Conservation (phyloP, 2,888 invertebrate species). For the Doris montereyensis region DNA sequence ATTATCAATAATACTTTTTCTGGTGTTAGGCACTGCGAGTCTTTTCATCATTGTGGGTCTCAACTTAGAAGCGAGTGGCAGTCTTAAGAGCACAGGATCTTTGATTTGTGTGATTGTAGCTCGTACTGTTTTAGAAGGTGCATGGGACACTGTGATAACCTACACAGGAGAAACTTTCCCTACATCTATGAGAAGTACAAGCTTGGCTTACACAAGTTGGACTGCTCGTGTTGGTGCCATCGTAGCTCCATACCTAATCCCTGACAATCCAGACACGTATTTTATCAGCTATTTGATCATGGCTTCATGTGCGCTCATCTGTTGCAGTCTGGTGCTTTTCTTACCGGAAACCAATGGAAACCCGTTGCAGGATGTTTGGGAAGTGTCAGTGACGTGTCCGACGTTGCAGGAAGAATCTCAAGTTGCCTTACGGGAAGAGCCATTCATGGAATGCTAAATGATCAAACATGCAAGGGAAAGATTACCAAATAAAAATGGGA, state of each 20-base stretch:
- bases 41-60: background rate
- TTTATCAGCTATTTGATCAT: background rate
- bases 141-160: too few relatives aligned
- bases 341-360: background rate
- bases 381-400: too few relatives aligned
- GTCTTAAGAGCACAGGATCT: background rate
- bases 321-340: background rate
- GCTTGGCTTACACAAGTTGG: background rate
- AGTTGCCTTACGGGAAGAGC: too few relatives aligned
- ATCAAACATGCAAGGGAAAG: too few relatives aligned
- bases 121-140: too few relatives aligned
- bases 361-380: background rate
- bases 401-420: too few relatives aligned
- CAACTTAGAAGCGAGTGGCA: background rate
- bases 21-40: background rate
- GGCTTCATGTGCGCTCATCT: background rate
- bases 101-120: background rate
- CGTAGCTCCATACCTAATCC: background rate
- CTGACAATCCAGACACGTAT: background rate
- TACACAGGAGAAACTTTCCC: background rate
- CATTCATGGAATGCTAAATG: too few relatives aligned
- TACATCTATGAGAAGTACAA: background rate
- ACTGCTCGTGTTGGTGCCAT: background rate
- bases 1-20: background rate
- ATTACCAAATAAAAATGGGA: too few relatives aligned